Conservation (phyloP, 2,797 vertebrate species). For the Cygnus olor region DNA sequence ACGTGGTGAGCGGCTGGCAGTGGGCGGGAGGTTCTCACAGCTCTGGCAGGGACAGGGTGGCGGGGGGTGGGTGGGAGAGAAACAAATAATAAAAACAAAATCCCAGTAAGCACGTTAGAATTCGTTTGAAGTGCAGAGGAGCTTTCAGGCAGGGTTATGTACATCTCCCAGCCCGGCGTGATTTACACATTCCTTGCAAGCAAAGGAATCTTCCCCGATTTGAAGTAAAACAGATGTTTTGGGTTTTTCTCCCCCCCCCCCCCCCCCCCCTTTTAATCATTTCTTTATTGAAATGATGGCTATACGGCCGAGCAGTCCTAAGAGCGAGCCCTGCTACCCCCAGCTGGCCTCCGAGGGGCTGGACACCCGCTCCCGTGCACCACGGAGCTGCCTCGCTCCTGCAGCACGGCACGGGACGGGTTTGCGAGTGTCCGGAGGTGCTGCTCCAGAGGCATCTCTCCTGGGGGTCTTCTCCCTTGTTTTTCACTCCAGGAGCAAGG, state of each 20-base stretch:
- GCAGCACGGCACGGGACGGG: neutral
- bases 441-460: neutral
- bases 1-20: constrained; percentile 47
- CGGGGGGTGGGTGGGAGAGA: neutral
- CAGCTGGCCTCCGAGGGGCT: neutral
- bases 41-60: constrained; percentile 57
- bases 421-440: fast-evolving
- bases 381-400: neutral
- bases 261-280: neutral
- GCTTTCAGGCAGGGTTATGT: constrained; percentile 73
- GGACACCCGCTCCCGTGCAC: neutral
- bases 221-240: constrained; percentile 82
- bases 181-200: constrained; percentile 79
- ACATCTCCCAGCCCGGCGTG: constrained; percentile 72
- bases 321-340: constrained; percentile 26
- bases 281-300: constrained; percentile 49
- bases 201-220: constrained; percentile 74
- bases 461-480: neutral
- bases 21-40: constrained; percentile 53
- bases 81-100: constrained; percentile 73
- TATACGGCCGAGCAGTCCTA: neutral
- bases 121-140: constrained; percentile 78
- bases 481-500: neutral
- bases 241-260: neutral
- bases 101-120: constrained; percentile 77